Evolutionary conservation across 2,888 invertebrate species (phyloP).

Genomic region (Epinotia bilunana): DNA sequence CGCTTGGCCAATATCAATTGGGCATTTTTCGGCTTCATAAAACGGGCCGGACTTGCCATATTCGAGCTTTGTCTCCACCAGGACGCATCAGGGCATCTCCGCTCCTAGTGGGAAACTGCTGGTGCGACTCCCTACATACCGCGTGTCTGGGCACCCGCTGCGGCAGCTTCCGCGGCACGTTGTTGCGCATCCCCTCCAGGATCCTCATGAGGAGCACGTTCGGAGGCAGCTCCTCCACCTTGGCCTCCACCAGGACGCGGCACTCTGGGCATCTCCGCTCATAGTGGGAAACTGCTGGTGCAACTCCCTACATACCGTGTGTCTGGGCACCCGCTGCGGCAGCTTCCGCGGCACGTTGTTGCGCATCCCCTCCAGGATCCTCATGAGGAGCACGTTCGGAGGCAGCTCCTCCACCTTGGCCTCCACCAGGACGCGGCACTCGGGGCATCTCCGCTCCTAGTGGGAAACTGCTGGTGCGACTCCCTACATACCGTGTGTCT

Average conservation of each 20-base stretch:
- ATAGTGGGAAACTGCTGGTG: no score
- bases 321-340: no score
- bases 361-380: constrained; percentile 95
- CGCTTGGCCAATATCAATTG: no score
- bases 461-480: constrained; percentile 88
- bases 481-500: not conserved
- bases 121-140: not conserved
- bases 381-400: constrained; percentile 96
- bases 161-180: constrained; percentile 82
- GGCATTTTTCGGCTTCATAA: no score
- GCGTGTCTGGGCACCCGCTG: constrained; percentile 66
- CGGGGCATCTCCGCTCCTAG: constrained; percentile 93
- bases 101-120: no score
- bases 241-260: constrained; percentile 85
- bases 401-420: constrained; percentile 89
- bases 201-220: constrained; percentile 97
- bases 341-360: constrained; percentile 86
- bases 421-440: constrained; percentile 94
- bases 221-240: constrained; percentile 91
- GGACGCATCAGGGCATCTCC: no score
- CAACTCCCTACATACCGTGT: not conserved
- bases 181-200: constrained; percentile 93
- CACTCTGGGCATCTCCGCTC: no score
- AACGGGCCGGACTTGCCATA: no score
- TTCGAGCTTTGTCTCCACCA: no score